Conservation (phyloP, 2,888 invertebrate species). For the Stictocephala bisonia region DNA sequence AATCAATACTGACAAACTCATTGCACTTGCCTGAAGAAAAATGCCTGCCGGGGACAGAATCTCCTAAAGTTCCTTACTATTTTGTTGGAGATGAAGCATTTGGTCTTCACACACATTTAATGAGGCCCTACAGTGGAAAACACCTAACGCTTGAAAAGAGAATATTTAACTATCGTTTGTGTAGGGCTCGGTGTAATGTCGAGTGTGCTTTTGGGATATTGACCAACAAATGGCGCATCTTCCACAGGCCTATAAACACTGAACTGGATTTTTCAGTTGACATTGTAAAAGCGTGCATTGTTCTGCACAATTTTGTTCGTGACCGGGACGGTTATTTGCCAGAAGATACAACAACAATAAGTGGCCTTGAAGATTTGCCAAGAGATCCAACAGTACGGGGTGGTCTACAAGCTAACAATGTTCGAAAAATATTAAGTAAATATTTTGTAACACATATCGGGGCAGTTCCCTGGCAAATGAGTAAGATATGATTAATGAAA, state of each 20-base stretch:
- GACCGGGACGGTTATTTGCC: conserved; percentile 52
- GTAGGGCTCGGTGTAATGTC: conserved; percentile 54
- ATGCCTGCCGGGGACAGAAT: conserved; percentile 55
- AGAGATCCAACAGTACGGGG: conserved; percentile 46
- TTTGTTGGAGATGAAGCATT: conserved; percentile 61
- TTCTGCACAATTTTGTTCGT: conserved; percentile 55
- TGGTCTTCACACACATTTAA: conserved; percentile 53
- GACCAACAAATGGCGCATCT: conserved; percentile 62
- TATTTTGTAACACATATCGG: no score
- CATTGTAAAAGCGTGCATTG: conserved; percentile 59
- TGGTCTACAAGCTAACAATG: conserved; percentile 51
- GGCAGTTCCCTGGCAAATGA: no score
- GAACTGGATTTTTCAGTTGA: conserved; percentile 56
- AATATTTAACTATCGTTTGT: conserved; percentile 58
- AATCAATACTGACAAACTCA: conserved; percentile 36
- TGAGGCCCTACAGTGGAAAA: conserved; percentile 56
- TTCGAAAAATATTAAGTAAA: conserved; percentile 52
- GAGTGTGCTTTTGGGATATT: conserved; percentile 59
- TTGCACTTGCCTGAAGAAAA: conserved; percentile 55
- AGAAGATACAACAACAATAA: conserved; percentile 54
- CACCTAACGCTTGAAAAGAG: conserved; percentile 52
- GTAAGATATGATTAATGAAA: no score
- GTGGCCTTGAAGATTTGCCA: conserved; percentile 52
- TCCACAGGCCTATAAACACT: conserved; percentile 60
- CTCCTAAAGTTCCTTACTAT: conserved; percentile 55